phyloP scores from a whole-genome alignment of 2,888 invertebrate species.

The Maniola hyperantus region DNA sequence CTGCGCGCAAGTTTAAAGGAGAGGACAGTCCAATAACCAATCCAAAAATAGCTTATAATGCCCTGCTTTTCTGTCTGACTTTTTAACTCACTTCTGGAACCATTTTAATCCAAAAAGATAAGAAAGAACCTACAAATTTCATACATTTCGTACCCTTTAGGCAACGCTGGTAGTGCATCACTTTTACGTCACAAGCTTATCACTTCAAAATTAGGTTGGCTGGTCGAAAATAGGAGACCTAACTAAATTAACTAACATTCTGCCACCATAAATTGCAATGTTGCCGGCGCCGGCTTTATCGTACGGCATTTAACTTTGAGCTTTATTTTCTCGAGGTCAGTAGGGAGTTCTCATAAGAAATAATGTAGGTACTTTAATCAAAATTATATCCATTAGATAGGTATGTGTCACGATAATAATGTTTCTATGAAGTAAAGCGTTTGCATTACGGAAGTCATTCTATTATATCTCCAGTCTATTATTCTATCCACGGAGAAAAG shows the following conservation, averaged over 20 bases:
- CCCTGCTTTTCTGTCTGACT: no score
- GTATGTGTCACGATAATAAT: conserved; percentile 7
- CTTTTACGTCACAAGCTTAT: conserved; percentile 20
- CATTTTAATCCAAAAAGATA: no score
- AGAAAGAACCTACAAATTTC: no score
- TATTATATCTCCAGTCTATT: no score
- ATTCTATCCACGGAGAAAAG: no score
- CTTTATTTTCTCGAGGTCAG: conserved; percentile 33
- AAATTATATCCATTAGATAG: conserved; percentile 17
- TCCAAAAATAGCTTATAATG: no score
- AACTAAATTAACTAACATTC: conserved; percentile 37
- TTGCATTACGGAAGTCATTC: not conserved
- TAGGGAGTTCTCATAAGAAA: conserved; percentile 24
- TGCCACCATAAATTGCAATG: conserved; percentile 39
- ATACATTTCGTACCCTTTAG: no score
- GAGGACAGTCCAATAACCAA: no score
- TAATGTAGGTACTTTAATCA: conserved; percentile 18
- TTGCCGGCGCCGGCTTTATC: conserved; percentile 36
- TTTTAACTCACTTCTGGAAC: no score
- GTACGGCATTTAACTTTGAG: conserved; percentile 35
- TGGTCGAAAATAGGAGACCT: conserved; percentile 31
- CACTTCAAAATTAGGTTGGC: conserved; percentile 24
- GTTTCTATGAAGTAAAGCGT: not conserved
- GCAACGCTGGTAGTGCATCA: not conserved
- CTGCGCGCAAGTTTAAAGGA: no score